Evolutionary conservation across 2,113 vertebrate species (phyloP).

Genomic region (Forbesichthys agassizii): DNA sequence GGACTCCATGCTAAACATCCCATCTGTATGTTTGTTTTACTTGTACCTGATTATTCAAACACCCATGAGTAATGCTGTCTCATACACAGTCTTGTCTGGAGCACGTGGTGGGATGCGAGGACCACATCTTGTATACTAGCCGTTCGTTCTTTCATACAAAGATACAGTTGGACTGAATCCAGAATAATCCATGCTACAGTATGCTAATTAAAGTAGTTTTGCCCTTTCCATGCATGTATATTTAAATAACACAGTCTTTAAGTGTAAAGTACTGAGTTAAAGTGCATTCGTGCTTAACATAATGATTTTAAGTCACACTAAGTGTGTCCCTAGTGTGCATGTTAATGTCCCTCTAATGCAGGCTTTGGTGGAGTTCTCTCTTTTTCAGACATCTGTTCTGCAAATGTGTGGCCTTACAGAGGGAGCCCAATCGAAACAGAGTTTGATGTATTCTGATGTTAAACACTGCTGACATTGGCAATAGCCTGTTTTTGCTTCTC

Average conservation of each 20-base stretch:
- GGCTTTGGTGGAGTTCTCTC: slow-evolving; percentile 16
- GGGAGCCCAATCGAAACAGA: slow-evolving; percentile 11
- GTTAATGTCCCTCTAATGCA: slow-evolving; percentile 24
- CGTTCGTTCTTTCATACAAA: slow-evolving; percentile 40
- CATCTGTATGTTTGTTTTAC: slow-evolving; percentile 72
- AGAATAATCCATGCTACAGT: not conserved
- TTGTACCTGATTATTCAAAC: slow-evolving; percentile 72
- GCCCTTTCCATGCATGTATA: not conserved
- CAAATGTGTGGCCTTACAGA: slow-evolving; percentile 55
- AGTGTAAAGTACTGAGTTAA: not conserved
- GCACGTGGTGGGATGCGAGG: slow-evolving; percentile 54
- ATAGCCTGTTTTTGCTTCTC: slow-evolving; percentile 21
- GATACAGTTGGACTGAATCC: slow-evolving; percentile 32
- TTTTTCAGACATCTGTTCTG: slow-evolving; percentile 58
- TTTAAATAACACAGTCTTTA: not conserved
- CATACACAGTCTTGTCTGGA: slow-evolving; percentile 62
- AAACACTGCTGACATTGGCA: slow-evolving; percentile 17
- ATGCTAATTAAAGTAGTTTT: not conserved
- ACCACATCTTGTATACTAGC: slow-evolving; percentile 48
- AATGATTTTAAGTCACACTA: not conserved
- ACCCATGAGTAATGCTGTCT: slow-evolving; percentile 64
- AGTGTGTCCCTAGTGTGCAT: not conserved
- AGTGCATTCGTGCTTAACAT: slow-evolving; percentile 20
- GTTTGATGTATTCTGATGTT: slow-evolving; percentile 29
- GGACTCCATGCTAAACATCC: slow-evolving; percentile 63